Evolutionary conservation across 2,797 vertebrate species (phyloP), one percentile per base, ranked within the genome.

Genomic region (Xerus rutilus): DNA sequence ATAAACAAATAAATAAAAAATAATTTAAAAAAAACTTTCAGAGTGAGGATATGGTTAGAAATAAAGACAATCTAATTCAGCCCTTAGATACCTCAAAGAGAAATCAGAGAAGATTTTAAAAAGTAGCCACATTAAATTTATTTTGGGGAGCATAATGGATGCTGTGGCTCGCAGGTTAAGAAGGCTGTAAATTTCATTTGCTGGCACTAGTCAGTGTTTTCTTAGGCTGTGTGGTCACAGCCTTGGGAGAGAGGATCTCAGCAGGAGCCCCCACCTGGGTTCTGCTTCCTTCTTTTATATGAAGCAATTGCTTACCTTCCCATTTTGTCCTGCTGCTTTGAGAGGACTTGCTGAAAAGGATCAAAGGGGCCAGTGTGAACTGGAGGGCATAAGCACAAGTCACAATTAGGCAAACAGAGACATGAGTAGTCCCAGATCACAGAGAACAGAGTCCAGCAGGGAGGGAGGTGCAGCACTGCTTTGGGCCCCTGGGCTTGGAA

Each of bases 281-380:
- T 96, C 77, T 21, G 52, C 74, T 81, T 43, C 47, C 86, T 83
- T 94, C 93, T 92, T 97, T 97, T 72, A 95, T 70, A 73, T 91
- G 78, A 94, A 95, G 74, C 17, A 10, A 92, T 39, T 94, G 90
- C 95, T 96, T 92, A 94, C 88, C 79, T 97, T 93, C 62, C 62
- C 59, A 84, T 67, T 92, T 90, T 86, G 20, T 92, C 91, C 88
- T 62, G 79, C 77, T 95, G 83, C 67, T 97, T 93, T 89, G 85
- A 94, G 73, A 90, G 65, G 47, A 84, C 89, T 85, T 93, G 67
- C 73, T 96, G 87, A 92, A 93, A 96, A 96, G 76, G 85, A 94
- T 97, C 95, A 96, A 96, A 96, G 72, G 45, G 86, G 21, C 62
- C 78, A 86, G 11, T 39, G 90, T 62, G 81, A 95, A 91, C 78